Percentiles rank a stretch among this genome's conserved stretches.
Conservation (phyloP, 1,140 invertebrate genomes). For the Pemphigus obesinymphae region DNA sequence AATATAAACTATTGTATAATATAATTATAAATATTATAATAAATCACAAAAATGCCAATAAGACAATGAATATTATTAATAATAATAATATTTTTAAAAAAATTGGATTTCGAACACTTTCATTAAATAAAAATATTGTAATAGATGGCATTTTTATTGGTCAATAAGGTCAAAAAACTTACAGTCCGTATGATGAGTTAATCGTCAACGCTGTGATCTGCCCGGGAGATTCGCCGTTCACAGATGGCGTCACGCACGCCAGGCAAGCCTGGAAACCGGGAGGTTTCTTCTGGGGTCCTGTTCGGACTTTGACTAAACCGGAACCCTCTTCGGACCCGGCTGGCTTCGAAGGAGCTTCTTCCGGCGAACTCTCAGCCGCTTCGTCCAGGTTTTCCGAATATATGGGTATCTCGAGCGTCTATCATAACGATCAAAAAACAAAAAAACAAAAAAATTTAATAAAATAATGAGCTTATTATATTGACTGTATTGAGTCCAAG, state of each 20-base stretch:
- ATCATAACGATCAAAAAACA: too few relatives aligned
- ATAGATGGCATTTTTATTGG: too few relatives aligned
- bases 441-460: too few relatives aligned
- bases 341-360: constrained; percentile 5
- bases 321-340: constrained; percentile 48
- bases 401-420: constrained; percentile 30
- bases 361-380: constrained; percentile 12
- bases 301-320: constrained; percentile 72
- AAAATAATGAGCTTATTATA: too few relatives aligned
- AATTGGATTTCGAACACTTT: too few relatives aligned
- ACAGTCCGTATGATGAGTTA: constrained; percentile 95
- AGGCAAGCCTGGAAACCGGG: constrained; percentile 92
- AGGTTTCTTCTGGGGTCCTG: constrained; percentile 71
- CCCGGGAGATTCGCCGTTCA: constrained; percentile 71
- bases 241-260: constrained; percentile 82
- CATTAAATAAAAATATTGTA: too few relatives aligned
- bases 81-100: too few relatives aligned
- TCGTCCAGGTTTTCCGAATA: constrained; percentile 32
- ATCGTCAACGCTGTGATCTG: constrained; percentile 83
- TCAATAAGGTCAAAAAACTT: constrained; percentile 59
- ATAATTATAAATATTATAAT: too few relatives aligned
- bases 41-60: too few relatives aligned
- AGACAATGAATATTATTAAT: too few relatives aligned
- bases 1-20: too few relatives aligned
- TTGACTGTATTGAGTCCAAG: too few relatives aligned